phyloP scores from a whole-genome alignment of 2,113 vertebrate genomes.

The Fregata magnificens region DNA sequence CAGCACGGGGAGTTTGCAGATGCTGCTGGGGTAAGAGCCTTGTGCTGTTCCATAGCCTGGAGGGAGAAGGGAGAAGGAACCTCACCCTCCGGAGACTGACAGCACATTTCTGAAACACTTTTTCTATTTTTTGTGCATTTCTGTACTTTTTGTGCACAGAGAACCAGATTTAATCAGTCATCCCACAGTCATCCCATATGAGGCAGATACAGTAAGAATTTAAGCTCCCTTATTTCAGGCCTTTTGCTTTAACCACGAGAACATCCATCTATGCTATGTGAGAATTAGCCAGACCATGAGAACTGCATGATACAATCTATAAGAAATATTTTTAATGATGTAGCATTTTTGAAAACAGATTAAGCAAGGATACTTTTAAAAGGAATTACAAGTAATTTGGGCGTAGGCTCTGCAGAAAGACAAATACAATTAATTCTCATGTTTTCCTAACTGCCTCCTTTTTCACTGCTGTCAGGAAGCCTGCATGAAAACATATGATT shows the following conservation, averaged over 20 bases:
- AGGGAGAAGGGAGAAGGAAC: not conserved
- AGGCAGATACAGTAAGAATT: not conserved
- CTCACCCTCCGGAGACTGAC: not conserved
- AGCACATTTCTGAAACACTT: not conserved
- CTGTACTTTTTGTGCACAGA: not conserved
- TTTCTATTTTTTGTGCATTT: not conserved
- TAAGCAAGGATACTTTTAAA: not conserved
- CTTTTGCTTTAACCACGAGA: conserved; percentile 18
- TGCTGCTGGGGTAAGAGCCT: not conserved
- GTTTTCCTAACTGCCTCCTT: not conserved
- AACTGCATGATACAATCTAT: not conserved
- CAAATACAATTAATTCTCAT: not conserved
- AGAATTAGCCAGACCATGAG: not conserved
- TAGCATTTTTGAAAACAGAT: conserved; percentile 4
- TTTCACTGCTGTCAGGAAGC: not conserved
- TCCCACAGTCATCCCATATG: not conserved
- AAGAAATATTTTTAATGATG: not conserved
- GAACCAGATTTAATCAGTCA: not conserved
- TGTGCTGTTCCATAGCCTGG: not conserved
- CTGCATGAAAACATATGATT: not conserved
- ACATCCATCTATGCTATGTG: not conserved
- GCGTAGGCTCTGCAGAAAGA: conserved; percentile 1
- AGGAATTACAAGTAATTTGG: not conserved
- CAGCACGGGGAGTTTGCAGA: not conserved
- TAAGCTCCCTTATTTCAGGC: not conserved